Base-by-base conservation (phyloP, 2,888 invertebrate genomes). In the Oligia fasciuncula region DNA sequence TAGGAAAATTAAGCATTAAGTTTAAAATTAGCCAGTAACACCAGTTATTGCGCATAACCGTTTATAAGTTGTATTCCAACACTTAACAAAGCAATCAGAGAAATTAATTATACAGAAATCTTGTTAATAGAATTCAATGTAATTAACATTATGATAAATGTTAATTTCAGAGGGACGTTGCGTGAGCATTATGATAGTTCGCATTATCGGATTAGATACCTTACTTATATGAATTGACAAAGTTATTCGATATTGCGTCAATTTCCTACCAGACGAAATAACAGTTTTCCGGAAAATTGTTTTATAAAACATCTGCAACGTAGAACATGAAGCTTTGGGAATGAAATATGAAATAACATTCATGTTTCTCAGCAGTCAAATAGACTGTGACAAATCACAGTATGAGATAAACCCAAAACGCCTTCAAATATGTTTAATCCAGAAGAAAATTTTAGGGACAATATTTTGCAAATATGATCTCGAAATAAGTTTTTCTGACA, bases 71-170 rank as follows among this genome's bases (percentile, higher is more conserved):
- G 76, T 70, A 77, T 79, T 85, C 65, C 78, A 79, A 72, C 49
- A 69, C 70, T 70, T 68, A 82, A 87, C 80, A 79, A 79, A 80
- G 79, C 87, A 60, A 83, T 85, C 77, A 78, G 49, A 68, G 67
- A 68, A 75, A 85, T 76, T 81, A 78, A 87, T 80, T 85, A 85
- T 60, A 77, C 77, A 74, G 40, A 66, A 78, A 80, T 84, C 82
- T 82, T 71, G 84, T 86, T 73, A 77, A 76, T 84, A 69, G 75
- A 40, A 80, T 85, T 80, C 70, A 80, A 67, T 72, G 57, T 79
- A 80, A 86, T 87, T 88, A 86, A 75, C 73, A 73, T 78, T 76
- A 75, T 84, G 81, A 87, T 80, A 63, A 63, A 88, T 86, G 86
- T 65, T 71, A 74, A 85, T 79, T 54, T 35, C 73, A 74, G 49